Evolutionary conservation across 2,113 vertebrate species (phyloP).

Genomic region (Garra rufa): DNA sequence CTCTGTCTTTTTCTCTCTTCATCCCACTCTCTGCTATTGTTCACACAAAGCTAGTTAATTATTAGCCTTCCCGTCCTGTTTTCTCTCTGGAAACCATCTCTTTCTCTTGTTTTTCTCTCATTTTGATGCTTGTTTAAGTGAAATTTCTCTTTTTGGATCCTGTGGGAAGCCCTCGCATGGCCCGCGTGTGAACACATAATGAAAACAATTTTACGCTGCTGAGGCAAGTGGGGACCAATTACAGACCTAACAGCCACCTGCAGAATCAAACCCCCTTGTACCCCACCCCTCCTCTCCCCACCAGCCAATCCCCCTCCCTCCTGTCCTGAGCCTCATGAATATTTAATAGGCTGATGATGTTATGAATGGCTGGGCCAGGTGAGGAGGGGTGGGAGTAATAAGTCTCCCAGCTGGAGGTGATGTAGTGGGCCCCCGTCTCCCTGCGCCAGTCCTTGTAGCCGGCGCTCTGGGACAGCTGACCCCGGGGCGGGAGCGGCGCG

Average conservation of each 20-base stretch:
- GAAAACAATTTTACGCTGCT: conserved; percentile 99
- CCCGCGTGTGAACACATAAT: conserved; percentile 97
- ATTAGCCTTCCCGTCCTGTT: conserved; percentile 85
- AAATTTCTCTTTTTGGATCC: conserved; percentile 22
- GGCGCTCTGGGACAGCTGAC: conserved; percentile 92
- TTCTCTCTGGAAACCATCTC: conserved; percentile 58
- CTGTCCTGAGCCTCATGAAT: conserved; percentile 88
- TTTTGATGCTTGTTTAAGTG: conserved; percentile 78
- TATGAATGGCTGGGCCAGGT: conserved; percentile 96
- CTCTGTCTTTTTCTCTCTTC: conserved; percentile 75
- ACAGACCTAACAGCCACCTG: conserved; percentile 99
- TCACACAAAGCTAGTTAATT: conserved; percentile 90
- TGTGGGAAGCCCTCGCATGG: conserved; percentile 77
- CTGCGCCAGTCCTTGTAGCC: conserved; percentile 92
- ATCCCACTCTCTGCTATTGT: conserved; percentile 78
- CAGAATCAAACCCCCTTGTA: conserved; percentile 81
- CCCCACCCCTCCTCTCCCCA: conserved; percentile 48
- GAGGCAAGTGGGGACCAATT: conserved; percentile 99
- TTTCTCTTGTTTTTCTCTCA: neutral
- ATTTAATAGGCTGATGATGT: conserved; percentile 98
- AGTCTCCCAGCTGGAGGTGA: conserved; percentile 97
- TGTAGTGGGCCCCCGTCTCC: conserved; percentile 91
- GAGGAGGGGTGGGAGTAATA: conserved; percentile 87
- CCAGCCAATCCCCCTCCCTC: conserved; percentile 63
- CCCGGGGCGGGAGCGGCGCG: conserved; percentile 82